Percentiles rank a stretch among this genome's conserved stretches.
Conservation (phyloP, 2,797 vertebrate genomes). For the Tenualosa thibaudeaui region DNA sequence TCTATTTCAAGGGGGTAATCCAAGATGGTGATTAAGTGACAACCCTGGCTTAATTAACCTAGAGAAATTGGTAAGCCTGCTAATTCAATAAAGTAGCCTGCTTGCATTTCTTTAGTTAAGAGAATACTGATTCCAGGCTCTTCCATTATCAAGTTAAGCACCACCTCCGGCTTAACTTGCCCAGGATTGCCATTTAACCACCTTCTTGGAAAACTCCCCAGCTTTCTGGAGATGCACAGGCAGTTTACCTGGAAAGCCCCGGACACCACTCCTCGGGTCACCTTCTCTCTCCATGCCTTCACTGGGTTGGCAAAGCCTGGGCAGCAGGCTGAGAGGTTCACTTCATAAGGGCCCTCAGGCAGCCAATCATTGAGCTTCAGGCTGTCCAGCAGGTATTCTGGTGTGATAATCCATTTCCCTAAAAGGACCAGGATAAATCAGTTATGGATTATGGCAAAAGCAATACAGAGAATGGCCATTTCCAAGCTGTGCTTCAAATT, state of each 20-base stretch:
- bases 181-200: too few species aligned
- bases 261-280: constrained; percentile 68
- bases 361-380: constrained; percentile 88
- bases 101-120: too few species aligned
- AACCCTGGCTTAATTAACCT: too few species aligned
- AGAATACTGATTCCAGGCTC: too few species aligned
- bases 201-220: too few species aligned
- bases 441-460: background rate
- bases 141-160: too few species aligned
- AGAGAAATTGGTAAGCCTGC: too few species aligned
- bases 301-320: constrained; percentile 59
- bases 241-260: constrained; percentile 84
- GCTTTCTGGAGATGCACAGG: background rate
- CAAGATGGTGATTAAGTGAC: too few species aligned
- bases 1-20: too few species aligned
- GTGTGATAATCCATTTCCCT: constrained; percentile 96
- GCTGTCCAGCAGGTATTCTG: constrained; percentile 90
- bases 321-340: constrained; percentile 63
- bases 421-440: constrained; percentile 3
- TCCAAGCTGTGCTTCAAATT: background rate
- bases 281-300: constrained; percentile 72
- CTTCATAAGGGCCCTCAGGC: constrained; percentile 85
- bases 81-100: too few species aligned
- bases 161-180: too few species aligned
- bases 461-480: background rate